Conservation (phyloP, 2,888 invertebrate species). For the Epicampocera succincta region DNA sequence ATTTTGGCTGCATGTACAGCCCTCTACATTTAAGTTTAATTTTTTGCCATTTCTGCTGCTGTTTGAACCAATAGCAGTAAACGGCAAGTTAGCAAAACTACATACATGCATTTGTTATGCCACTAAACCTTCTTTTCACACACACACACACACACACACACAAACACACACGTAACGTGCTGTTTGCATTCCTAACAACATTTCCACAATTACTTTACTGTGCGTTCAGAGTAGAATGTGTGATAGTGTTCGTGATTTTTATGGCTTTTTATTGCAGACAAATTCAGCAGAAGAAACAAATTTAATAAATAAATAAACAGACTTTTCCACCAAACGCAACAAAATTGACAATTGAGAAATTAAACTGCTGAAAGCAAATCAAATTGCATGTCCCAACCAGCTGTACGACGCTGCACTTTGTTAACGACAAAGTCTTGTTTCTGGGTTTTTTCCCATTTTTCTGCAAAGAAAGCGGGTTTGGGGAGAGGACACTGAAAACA, state of each 20-base stretch:
- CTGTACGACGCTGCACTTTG: conserved; percentile 34
- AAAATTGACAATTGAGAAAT: conserved; percentile 69
- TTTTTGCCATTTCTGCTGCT: conserved; percentile 42
- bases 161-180: background rate
- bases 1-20: conserved; percentile 14
- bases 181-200: background rate
- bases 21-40: conserved; percentile 21
- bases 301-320: conserved; percentile 10
- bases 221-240: too few relatives aligned
- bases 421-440: conserved; percentile 49
- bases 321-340: conserved; percentile 55
- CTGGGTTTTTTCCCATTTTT: too few relatives aligned
- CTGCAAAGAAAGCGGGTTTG: background rate
- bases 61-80: conserved; percentile 12
- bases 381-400: conserved; percentile 71
- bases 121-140: conserved; percentile 4
- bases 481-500: background rate
- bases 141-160: background rate
- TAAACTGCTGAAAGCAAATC: conserved; percentile 66
- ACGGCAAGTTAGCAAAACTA: background rate
- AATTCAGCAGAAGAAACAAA: conserved; percentile 31
- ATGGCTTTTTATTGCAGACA: conserved; percentile 60
- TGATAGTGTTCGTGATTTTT: conserved; percentile 46
- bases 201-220: background rate
- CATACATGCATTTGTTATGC: conserved; percentile 32